Evolutionary conservation across 2,113 vertebrate species (phyloP).

Genomic region (Gasterosteus nipponicus): DNA sequence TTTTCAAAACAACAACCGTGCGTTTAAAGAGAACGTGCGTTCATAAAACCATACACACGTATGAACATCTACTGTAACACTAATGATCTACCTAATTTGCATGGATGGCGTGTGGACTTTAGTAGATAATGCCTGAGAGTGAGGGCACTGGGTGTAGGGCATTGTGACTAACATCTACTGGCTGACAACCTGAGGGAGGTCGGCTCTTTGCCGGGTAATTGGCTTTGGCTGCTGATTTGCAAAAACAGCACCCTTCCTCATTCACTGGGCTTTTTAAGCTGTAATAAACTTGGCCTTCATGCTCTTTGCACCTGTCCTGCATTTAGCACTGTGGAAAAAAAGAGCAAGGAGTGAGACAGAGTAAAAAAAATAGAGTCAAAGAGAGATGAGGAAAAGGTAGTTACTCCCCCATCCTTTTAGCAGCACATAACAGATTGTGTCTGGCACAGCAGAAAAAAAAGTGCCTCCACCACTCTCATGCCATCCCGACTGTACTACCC

Average conservation of each 20-base stretch:
- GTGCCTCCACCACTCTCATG: slow-evolving; percentile 53
- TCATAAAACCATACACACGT: slow-evolving; percentile 23
- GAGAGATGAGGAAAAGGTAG: slow-evolving; percentile 20
- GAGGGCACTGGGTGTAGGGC: not conserved
- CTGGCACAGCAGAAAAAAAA: slow-evolving; percentile 72
- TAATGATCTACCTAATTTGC: slow-evolving; percentile 17
- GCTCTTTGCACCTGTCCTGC: slow-evolving; percentile 62
- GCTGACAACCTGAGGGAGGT: slow-evolving; percentile 27
- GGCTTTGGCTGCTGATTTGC: slow-evolving; percentile 39
- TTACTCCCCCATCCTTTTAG: slow-evolving; percentile 31
- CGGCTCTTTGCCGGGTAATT: slow-evolving; percentile 46
- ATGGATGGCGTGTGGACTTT: not conserved
- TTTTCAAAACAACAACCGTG: slow-evolving; percentile 30
- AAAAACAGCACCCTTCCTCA: slow-evolving; percentile 33
- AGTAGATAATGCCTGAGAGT: slow-evolving; percentile 1
- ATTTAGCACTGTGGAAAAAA: slow-evolving; percentile 44
- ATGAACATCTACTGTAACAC: not conserved
- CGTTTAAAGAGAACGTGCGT: slow-evolving; percentile 6
- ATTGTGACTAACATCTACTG: slow-evolving; percentile 34
- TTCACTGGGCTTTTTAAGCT: slow-evolving; percentile 41
- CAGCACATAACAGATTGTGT: slow-evolving; percentile 63
- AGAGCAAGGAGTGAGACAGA: not conserved
- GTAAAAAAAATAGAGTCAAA: slow-evolving; percentile 17
- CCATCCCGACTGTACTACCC: slow-evolving; percentile 42
- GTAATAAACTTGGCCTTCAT: slow-evolving; percentile 57